phyloP scores from a whole-genome alignment of 1,140 invertebrate genomes.

The Zaprionus nigranus region DNA sequence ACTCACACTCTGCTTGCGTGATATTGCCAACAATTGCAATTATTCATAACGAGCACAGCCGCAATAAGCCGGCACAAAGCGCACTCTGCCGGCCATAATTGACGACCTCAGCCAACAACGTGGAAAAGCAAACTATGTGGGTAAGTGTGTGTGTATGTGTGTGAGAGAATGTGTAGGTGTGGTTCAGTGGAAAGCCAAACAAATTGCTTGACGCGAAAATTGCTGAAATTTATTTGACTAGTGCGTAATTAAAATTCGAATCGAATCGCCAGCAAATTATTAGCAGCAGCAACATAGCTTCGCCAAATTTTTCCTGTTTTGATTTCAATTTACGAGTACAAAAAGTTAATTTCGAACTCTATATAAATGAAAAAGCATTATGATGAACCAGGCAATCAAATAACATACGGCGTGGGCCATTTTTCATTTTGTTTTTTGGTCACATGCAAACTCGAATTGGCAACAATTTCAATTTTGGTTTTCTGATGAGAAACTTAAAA shows the following conservation, averaged over 20 bases:
- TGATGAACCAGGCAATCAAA: conserved; percentile 22
- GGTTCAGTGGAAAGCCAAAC: conserved; percentile 12
- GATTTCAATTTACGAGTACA: neutral
- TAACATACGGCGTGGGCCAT: neutral
- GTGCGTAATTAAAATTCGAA: conserved; percentile 34
- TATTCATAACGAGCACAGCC: conserved; percentile 18
- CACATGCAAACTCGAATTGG: conserved; percentile 39
- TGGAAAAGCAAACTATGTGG: conserved; percentile 7
- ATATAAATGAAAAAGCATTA: conserved; percentile 42
- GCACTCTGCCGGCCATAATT: conserved; percentile 20
- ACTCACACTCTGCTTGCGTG: neutral
- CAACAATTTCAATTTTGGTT: conserved; percentile 46
- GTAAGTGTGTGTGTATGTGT: neutral
- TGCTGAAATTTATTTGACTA: conserved; percentile 30
- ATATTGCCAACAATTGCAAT: conserved; percentile 1
- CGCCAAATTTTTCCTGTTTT: neutral
- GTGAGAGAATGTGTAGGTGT: conserved; percentile 1
- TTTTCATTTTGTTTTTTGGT: conserved; percentile 10
- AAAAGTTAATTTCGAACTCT: conserved; percentile 26
- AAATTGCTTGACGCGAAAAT: conserved; percentile 18
- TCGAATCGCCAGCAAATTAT: conserved; percentile 20
- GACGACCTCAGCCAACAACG: conserved; percentile 13
- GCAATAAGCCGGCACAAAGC: conserved; percentile 15
- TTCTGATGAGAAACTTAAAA: conserved; percentile 40
- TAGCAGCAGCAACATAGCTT: conserved; percentile 1